Evolutionary conservation across 2,113 vertebrate genomes (phyloP), one percentile per base, ranked within the genome.

Genomic region (Clarias gariepinus): DNA sequence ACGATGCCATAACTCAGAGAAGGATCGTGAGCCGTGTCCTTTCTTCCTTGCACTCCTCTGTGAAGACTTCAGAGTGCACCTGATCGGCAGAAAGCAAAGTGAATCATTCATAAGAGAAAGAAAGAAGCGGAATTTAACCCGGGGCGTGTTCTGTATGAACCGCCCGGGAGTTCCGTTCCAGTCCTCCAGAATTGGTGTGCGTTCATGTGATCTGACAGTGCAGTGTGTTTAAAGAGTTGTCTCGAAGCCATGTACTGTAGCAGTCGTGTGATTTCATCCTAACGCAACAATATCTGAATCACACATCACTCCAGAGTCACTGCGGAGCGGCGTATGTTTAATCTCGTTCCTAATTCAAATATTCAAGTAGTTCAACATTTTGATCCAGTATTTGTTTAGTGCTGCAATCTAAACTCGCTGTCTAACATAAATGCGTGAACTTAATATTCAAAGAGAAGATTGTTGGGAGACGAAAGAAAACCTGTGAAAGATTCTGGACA

Each of bases 1-100:
- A 88, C 78, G 81, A 84, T 84, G 63, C 57, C 77, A 81, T 86
- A 77, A 88, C 87, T 82, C 77, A 7, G 60, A 71, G 83, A 78
- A 87, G 63, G 60, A 85, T 89, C 82, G 77, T 87, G 85, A 87
- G 85, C 58, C 11, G 21, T 41, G 25, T 82, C 47, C 55, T 28
- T 53, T 77, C 80, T 64, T 77, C 52, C 61, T 66, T 1, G 53
- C 23, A 6, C 8, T 84, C 60, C 28, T 36, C 55, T 19, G 28
- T 33, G 30, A 81, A 21, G 57, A 61, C 30, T 23, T 78, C 74
- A 33, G 84, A 53, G n/a, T 21, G 33, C 3, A 73, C 19, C 33
- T 21, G 68, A 71, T 36, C 2, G 16, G 4, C 73, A 79, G 18
- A 78, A 85, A 41, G 63, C 47, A 79, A 69, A 85, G 28, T 80